Conservation (phyloP, 1,140 invertebrate species). For the Atta texana region DNA sequence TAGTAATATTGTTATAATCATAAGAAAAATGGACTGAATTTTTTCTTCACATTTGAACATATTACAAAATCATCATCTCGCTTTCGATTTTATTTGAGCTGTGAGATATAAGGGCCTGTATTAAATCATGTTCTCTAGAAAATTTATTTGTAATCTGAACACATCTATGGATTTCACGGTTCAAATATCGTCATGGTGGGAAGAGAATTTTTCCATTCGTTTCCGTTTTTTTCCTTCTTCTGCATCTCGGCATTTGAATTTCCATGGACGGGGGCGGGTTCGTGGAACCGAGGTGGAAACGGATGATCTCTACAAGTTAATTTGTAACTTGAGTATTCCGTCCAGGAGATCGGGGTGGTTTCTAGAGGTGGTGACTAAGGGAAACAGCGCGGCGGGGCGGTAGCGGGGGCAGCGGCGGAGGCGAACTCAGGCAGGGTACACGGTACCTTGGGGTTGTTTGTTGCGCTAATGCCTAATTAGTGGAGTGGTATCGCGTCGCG, state of each 20-base stretch:
- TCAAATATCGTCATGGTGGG: background rate
- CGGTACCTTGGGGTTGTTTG: constrained; percentile 83
- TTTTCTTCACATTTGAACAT: background rate
- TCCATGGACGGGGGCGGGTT: constrained; percentile 63
- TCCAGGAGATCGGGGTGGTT: constrained; percentile 75
- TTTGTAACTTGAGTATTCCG: constrained; percentile 85
- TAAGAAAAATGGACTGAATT: background rate
- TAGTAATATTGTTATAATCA: background rate
- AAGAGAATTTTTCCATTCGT: constrained; percentile 24
- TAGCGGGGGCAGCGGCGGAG: constrained; percentile 13
- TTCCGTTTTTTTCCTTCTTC: constrained; percentile 5
- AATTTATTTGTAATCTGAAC: constrained; percentile 25
- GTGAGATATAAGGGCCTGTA: background rate
- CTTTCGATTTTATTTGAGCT: background rate
- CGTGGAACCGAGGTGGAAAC: constrained; percentile 78
- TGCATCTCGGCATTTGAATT: constrained; percentile 69
- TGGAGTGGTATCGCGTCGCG: constrained; percentile 82
- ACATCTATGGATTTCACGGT: background rate
- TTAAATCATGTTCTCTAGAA: background rate
- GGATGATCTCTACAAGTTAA: constrained; percentile 85
- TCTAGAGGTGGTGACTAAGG: constrained; percentile 68
- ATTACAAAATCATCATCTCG: background rate
- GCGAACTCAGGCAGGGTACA: constrained; percentile 62
- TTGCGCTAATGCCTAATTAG: constrained; percentile 86
- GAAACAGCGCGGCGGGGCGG: constrained; percentile 55